These are phyloP conservation scores for Ciona savignyi DNA, from an alignment of 23 tunicate species.

Conservation along the genomic window DNA sequence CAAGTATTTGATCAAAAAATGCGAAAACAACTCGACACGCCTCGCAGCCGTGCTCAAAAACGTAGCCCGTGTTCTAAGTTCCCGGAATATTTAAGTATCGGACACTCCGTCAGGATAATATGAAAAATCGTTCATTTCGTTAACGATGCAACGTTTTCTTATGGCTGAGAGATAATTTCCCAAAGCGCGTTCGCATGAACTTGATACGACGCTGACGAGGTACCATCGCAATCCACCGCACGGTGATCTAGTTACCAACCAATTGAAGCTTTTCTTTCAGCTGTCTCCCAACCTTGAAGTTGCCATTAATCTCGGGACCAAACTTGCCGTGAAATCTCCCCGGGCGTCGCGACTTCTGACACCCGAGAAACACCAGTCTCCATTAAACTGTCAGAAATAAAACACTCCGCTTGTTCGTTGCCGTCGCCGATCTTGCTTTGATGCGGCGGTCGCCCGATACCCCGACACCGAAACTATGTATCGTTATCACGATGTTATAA, in stretches of 20 bases:
- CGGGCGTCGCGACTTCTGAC: neutral
- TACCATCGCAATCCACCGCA: neutral
- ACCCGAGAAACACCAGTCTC: neutral
- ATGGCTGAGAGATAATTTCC: too few species aligned
- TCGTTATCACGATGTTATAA: neutral
- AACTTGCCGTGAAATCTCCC: neutral
- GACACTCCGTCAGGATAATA: too few species aligned
- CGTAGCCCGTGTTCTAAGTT: too few species aligned
- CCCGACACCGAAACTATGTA: neutral
- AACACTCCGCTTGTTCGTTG: neutral
- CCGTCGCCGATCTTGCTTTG: neutral
- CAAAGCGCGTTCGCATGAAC: neutral
- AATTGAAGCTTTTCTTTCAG: neutral
- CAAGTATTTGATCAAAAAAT: too few species aligned
- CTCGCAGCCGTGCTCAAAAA: too few species aligned
- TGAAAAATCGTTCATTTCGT: too few species aligned
- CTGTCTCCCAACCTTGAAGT: neutral
- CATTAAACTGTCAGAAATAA: neutral
- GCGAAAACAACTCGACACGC: too few species aligned
- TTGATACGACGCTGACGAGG: neutral
- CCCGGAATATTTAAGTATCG: too few species aligned
- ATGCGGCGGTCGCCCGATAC: too few species aligned
- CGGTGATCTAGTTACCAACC: neutral
- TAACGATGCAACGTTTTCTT: too few species aligned
- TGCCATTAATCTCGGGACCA: neutral